phyloP scores from a whole-genome alignment of 2,113 vertebrate genomes.

The Lepisosteus oculatus region DNA sequence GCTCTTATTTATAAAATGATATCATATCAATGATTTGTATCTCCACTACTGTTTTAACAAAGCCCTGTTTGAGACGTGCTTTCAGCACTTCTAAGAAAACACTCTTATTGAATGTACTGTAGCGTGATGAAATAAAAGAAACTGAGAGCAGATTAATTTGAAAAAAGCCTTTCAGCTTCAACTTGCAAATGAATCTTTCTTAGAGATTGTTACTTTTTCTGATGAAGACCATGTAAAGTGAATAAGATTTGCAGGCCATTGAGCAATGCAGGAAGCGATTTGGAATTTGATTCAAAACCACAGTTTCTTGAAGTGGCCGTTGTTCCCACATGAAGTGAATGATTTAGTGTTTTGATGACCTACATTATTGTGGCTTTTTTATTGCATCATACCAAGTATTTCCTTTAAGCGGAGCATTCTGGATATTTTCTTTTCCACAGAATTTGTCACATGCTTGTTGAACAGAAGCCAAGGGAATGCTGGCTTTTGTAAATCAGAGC shows the following conservation, averaged over 20 bases:
- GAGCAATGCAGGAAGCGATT: conserved; percentile 24
- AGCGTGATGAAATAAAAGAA: neutral
- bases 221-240: conserved; percentile 9
- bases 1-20: conserved; percentile 5
- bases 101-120: neutral
- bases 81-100: neutral
- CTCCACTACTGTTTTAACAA: neutral
- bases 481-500: conserved; percentile 19
- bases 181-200: neutral
- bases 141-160: neutral
- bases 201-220: too few relatives aligned
- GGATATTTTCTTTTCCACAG: conserved; percentile 19
- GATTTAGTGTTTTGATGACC: conserved; percentile 37
- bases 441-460: conserved; percentile 21
- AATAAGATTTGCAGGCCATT: conserved; percentile 20
- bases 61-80: neutral
- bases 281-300: conserved; percentile 31
- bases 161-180: neutral
- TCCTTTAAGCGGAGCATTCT: conserved; percentile 27
- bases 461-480: conserved; percentile 30
- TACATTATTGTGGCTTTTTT: conserved; percentile 35
- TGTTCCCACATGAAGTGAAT: conserved; percentile 33
- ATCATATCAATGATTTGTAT: conserved; percentile 1
- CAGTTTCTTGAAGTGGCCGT: conserved; percentile 14
- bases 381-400: conserved; percentile 33